phyloP scores from a whole-genome alignment of 2,113 vertebrate genomes.

The Corapipo altera region DNA sequence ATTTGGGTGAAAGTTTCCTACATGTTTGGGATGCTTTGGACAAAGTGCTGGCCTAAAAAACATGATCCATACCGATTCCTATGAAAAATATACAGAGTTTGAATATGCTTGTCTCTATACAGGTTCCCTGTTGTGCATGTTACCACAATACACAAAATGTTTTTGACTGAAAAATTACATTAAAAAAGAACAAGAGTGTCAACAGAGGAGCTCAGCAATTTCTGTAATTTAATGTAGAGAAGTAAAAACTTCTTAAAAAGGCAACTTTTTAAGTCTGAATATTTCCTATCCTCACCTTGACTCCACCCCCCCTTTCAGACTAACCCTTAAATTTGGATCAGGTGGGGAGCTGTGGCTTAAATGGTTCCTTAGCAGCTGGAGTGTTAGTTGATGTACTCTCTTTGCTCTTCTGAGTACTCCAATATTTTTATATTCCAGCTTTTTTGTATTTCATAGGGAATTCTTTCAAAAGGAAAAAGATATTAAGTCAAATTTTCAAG shows the following conservation, averaged over 20 bases:
- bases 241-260: neutral
- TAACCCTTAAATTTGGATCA: neutral
- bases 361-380: accelerated
- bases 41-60: neutral
- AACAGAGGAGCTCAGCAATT: neutral
- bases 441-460: neutral
- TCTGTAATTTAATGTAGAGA: neutral
- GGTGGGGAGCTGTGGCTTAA: neutral
- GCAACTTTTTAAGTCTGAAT: neutral
- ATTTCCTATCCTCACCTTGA: neutral
- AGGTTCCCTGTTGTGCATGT: accelerated
- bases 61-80: neutral
- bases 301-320: neutral
- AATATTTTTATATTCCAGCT: neutral
- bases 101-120: neutral
- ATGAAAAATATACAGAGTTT: neutral
- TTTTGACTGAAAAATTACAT: neutral
- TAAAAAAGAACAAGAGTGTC: neutral
- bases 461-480: neutral
- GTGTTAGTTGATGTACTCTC: neutral
- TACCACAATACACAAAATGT: neutral
- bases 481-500: neutral
- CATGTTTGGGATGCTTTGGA: neutral
- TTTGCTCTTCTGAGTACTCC: neutral
- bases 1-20: neutral